Evolutionary conservation across 30 jellyfish, hydroid and myxozoan genomes (phyloP), one percentile per base, ranked within the genome.

Genomic region (Hydractinia symbiolongicarpus): DNA sequence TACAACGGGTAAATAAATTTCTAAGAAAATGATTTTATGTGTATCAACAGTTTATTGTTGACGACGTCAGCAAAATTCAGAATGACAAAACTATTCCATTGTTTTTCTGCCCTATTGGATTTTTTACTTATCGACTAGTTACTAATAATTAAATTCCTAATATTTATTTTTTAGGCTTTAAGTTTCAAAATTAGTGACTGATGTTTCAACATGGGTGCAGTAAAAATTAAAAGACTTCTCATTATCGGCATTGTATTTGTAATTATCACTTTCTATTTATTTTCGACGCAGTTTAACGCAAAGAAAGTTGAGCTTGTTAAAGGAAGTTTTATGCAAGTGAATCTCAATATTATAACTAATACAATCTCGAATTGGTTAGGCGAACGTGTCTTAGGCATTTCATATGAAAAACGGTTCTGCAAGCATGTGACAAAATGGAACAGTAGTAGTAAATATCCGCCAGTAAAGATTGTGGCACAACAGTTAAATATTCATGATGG

Each of bases 371-470:
- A 74, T 49, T 77, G 85, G 85, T 53, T 77, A 9, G 55, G 60
- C 5, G 81, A 79, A 9, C 66, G 60, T 13, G 85, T 77, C 53
- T 54, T 77, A 5, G 85, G 85, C 6, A 60, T 77, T 77, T 77
- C 85, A 55, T 77, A 77, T 58, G 85, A 77, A 54, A 79, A 77
- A 16, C 75, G 85, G 5, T 77, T 55, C 60, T 89, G 97, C 67
- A 82, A 66, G 53, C 70, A 73, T 55, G 79, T 84, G 9, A 30
- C 72, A 7, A 85, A 86, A 13, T 90, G 97, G 97, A 86, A 91
- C 81, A 13, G 85, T 6, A 87, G 92, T 55, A 76, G 87, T 53
- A 79, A 80, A 76, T 91, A 94, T 90, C 98, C 98, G 51, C 98
- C 98, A 7, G 86, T 91, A 15, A 66, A 73, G 10, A 71, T 55